These are phyloP conservation scores for Drosophila varians DNA, from an alignment of 1,140 invertebrate species.

Conservation along the genomic window DNA sequence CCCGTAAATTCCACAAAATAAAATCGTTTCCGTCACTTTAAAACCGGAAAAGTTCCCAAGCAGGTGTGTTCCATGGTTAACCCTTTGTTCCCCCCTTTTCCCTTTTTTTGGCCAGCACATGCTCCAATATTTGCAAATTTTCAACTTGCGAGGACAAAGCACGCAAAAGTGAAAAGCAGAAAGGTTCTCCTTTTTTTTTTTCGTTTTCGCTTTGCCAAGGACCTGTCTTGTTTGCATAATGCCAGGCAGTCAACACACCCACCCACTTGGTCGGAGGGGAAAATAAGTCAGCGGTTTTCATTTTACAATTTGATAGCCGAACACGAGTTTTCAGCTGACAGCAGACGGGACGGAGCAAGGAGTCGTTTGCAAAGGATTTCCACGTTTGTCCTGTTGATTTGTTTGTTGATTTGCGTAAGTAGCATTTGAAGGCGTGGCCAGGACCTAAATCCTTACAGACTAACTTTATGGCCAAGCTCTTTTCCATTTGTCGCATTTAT, in stretches of 20 bases:
- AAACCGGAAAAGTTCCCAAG: constrained; percentile 22
- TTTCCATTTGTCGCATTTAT: constrained; percentile 77
- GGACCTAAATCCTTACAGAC: constrained; percentile 47
- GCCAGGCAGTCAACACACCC: constrained; percentile 56
- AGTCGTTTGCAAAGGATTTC: constrained; percentile 61
- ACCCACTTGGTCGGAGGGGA: constrained; percentile 11
- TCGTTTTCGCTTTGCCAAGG: constrained; percentile 19
- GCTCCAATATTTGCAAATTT: constrained; percentile 47
- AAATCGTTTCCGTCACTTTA: constrained; percentile 27
- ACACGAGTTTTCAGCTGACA: constrained; percentile 69
- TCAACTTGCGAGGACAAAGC: constrained; percentile 44
- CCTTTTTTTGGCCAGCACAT: background rate
- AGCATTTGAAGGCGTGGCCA: constrained; percentile 5
- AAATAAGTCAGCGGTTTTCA: constrained; percentile 70
- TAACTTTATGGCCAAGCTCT: constrained; percentile 52
- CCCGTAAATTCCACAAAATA: constrained; percentile 7
- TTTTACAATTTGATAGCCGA: constrained; percentile 73
- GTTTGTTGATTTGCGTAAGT: constrained; percentile 72
- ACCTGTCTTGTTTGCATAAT: constrained; percentile 71
- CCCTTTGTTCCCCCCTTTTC: background rate
- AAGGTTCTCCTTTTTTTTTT: constrained; percentile 3
- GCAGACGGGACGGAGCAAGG: constrained; percentile 28
- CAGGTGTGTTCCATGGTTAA: constrained; percentile 13
- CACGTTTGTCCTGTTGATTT: constrained; percentile 66
- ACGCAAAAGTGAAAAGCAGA: constrained; percentile 14